Evolutionary conservation across 2,888 invertebrate genomes (phyloP).

Genomic region (Drosophila prolongata): DNA sequence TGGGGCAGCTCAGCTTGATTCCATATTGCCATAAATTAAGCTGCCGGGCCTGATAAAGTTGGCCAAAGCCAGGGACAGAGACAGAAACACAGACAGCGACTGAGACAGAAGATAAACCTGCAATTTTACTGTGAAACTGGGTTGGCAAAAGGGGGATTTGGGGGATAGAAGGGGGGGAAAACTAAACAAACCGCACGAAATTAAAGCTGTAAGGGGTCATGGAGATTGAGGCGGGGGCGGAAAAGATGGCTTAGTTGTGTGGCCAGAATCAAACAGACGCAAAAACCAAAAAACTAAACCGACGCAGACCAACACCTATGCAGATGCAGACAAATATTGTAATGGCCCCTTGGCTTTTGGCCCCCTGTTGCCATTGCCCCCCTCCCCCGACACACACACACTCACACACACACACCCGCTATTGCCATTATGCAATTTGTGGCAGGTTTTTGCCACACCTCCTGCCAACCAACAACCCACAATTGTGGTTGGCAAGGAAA

Average conservation of each 20-base stretch:
- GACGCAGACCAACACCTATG: conserved; percentile 44
- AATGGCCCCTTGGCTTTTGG: conserved; percentile 34
- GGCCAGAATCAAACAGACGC: conserved; percentile 49
- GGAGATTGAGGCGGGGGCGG: background rate
- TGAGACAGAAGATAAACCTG: conserved; percentile 16
- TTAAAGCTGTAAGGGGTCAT: conserved; percentile 44
- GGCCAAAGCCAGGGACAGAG: conserved; percentile 12
- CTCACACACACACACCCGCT: too few relatives aligned
- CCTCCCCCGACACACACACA: background rate
- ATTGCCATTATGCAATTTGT: conserved; percentile 43
- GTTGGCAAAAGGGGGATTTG: background rate
- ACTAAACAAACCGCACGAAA: conserved; percentile 44
- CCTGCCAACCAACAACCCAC: background rate
- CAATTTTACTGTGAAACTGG: conserved; percentile 31
- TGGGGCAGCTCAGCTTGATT: conserved; percentile 43
- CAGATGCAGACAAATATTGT: conserved; percentile 55
- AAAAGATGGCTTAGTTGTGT: conserved; percentile 24
- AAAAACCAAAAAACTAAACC: conserved; percentile 38
- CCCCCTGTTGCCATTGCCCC: background rate
- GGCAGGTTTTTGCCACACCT: conserved; percentile 34
- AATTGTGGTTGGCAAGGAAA: conserved; percentile 31
- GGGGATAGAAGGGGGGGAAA: background rate
- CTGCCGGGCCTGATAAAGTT: conserved; percentile 40
- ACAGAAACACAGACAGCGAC: too few relatives aligned
- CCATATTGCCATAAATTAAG: conserved; percentile 51